Base-by-base conservation (phyloP, 2,888 invertebrate species). In the Frankliniella intonsa region DNA sequence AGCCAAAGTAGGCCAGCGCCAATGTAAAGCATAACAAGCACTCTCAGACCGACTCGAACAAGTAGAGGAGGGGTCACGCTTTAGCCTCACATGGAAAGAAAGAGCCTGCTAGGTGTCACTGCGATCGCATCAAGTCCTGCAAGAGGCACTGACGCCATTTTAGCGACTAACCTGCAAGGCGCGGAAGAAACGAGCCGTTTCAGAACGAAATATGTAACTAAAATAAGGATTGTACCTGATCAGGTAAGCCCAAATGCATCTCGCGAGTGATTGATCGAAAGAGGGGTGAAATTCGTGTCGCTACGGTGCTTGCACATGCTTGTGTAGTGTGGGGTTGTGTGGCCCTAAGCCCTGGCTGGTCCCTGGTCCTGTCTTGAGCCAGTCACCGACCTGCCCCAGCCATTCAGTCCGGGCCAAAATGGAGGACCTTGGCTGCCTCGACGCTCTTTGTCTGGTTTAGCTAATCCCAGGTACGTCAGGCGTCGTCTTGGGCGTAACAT, bases 121-220 rank as follows among this genome's bases (percentile, higher is more conserved):
- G 69, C 69, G 25, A 25, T 76, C 69, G 69, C 9, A 25, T 25
- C 69, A 76, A 76, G 69, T 76, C 69, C 69, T 76, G 69, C 69
- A 25, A 76, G 62, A 62, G 62, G 69, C 25, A 22, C 69, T 76
- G 69, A 76, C 69, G 69, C 69, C 69, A 76, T 76, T 76, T 76
- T 76, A 76, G 69, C 69, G 25, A 76, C 69, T 76, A 76, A 76
- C 69, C 69, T 76, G 69, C 69, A 25, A 25, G 69, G 69, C 69
- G 69, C 69, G 69, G 69, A 76, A 25, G 69, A 12, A 1, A 25
- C 69, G 69, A 22, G 25, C 25, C 22, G 69, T 76, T n/a, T 25
- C 22, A 76, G 69, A 25, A n/a, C 69, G 69, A 76, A 76, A 76
- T 76, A 76, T 76, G 69, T 76, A 12, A 76, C 69, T 25, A 76